Evolutionary conservation across 2,113 vertebrate species (phyloP), one percentile per base, ranked within the genome.

Genomic region (Camelus dromedarius): DNA sequence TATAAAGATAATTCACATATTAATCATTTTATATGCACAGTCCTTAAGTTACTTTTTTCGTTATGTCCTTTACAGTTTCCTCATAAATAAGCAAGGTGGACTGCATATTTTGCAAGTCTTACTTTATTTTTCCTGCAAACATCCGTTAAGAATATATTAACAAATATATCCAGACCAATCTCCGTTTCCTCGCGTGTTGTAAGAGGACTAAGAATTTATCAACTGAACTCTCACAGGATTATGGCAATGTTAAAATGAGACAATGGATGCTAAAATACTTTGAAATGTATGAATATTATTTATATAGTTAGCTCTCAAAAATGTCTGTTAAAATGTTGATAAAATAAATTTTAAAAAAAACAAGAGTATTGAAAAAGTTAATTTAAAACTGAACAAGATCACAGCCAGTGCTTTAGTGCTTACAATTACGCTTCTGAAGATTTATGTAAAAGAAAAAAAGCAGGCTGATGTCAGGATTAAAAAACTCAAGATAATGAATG

Each of bases 361-460:
- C 20, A 42, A 75, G 30, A 56, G 1, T n/a, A 30, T 24, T 86
- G 35, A 58, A 70, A 70, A 80, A 87, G 35, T 79, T 73, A 48
- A 89, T 66, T 89, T 89, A 19, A 97, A 92, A 95, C 6, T 32
- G 42, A 80, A 15, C 24, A 75, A 82, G 35, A 50, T 77, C 13
- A 70, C 5, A 83, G 32, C 8, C 16, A 85, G 56, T 32, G 28
- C 8, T 80, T 88, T 89, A 52, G 4, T 42, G 18, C 8, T 70
- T 87, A 58, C 14, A 66, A 70, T 24, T 64, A 16, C 69, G 58
- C 12, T 91, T 42, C 35, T n/a, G 22, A 77, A 87, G 19, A 90
- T 58, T 89, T 81, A 70, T 22, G 9, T 2, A 64, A 96, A 66
- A 30, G 42, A 6, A 48, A 73, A 52, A 70, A 87, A 62, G 38